Evolutionary conservation across 2,113 vertebrate genomes (phyloP).

Genomic region (Rhombomys opimus): DNA sequence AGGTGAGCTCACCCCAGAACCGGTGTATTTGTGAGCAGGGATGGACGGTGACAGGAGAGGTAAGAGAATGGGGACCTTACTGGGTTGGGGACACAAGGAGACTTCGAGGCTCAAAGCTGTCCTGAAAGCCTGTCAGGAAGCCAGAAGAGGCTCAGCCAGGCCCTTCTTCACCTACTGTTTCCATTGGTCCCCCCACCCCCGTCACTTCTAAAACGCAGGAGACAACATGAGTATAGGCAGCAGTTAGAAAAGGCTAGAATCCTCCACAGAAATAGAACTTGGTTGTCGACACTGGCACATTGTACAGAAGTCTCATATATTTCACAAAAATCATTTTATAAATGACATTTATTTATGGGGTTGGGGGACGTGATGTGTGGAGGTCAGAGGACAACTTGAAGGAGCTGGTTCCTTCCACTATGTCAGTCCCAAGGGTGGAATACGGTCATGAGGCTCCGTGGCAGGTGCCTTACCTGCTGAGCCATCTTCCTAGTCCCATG

Average conservation of each 20-base stretch:
- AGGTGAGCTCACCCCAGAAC: neutral
- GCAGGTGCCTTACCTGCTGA: neutral
- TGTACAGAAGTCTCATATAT: neutral
- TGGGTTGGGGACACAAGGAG: neutral
- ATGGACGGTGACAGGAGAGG: neutral
- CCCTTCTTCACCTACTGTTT: neutral
- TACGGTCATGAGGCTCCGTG: neutral
- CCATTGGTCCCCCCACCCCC: neutral
- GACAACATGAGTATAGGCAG: neutral
- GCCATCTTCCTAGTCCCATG: neutral
- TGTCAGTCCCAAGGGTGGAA: neutral
- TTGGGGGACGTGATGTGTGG: neutral
- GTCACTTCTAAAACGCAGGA: neutral
- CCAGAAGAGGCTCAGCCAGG: neutral
- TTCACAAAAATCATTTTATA: neutral
- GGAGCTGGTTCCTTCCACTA: neutral
- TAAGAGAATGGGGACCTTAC: neutral
- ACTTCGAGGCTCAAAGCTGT: neutral
- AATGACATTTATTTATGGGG: neutral
- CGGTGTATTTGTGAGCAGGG: neutral
- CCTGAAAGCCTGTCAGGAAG: neutral
- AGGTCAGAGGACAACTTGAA: neutral
- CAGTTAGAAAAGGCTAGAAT: neutral
- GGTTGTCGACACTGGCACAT: neutral
- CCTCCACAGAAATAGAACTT: neutral